Base-by-base conservation (phyloP, 2,797 vertebrate species). In the Phrynocephalus guinanensis region DNA sequence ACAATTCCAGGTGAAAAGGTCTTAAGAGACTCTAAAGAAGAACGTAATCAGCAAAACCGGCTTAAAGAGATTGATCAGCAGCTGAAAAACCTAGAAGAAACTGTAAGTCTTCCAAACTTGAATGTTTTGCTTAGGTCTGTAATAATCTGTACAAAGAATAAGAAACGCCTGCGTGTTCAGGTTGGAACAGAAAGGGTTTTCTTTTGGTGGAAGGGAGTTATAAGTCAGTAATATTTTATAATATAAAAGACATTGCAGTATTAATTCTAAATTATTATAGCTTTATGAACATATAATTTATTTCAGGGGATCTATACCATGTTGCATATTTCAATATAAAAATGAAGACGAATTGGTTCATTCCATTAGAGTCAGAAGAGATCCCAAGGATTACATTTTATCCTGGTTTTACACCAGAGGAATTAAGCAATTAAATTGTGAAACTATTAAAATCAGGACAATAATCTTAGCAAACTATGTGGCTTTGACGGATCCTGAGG, bases 11-110 rank as follows among this genome's bases (percentile, higher is more conserved):
- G 98, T 95, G 98, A 98, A 91, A 97, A 96, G 94, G 95, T 97
- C 93, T 97, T 98, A 93, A 96, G 94, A 95, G 96, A 98, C 87
- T 96, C 90, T 93, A 98, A 97, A 95, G 97, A 98, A 90, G 96
- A 96, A 89, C 96, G 97, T 92, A 96, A 96, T 90, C 97, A 98
- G 77, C 96, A 98, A 95, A 96, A 92, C 86, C 97, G 97, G 50
- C 97, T 99, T 92, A 97, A 92, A 94, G 97, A 98, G 92, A 99
- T 99, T 92, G 97, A 99, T 93, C 96, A 96, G 91, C 97, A 98
- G 90, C 97, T 99, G 96, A 97, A 97, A 94, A 95, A 93, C 71
- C 95, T 99, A 92, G 95, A 93, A 82, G 94, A 83, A 91, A 90
- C 71, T 88, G 95, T 96, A 95, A 95, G 93, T 92, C 79, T 91